A percentile compares a stretch with the other conserved stretches of the same genome.
Conservation (phyloP, 53 echinoderm and acorn worm species). For the Mesocentrotus franciscanus region DNA sequence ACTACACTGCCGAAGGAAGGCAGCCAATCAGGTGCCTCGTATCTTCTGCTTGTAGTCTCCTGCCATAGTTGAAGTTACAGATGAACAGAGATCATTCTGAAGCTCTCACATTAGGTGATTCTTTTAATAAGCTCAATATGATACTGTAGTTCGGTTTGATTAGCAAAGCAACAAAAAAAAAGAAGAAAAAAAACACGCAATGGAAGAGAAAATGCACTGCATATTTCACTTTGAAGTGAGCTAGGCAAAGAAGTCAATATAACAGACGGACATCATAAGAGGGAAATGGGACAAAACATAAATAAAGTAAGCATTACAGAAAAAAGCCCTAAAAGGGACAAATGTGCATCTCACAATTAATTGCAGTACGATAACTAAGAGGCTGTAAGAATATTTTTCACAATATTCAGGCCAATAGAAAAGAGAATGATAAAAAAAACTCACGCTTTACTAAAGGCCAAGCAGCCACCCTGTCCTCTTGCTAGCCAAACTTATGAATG, state of each 20-base stretch:
- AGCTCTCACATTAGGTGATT: background rate
- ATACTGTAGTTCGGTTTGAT: background rate
- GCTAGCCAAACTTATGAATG: conserved; percentile 18
- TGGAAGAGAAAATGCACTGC: too few species aligned
- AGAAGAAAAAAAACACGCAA: too few species aligned
- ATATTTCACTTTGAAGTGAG: too few species aligned
- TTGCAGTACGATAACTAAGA: too few species aligned
- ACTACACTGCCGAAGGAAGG: conserved; percentile 98
- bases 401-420: background rate
- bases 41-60: background rate
- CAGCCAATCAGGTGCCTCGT: conserved; percentile 45
- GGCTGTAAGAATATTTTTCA: background rate
- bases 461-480: background rate
- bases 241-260: too few species aligned
- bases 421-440: background rate
- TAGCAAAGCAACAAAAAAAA: too few species aligned
- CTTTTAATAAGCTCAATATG: too few species aligned
- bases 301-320: background rate
- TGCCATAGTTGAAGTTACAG: background rate
- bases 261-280: too few species aligned
- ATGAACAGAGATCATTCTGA: background rate
- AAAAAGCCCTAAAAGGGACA: too few species aligned
- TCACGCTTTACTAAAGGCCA: background rate
- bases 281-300: background rate
- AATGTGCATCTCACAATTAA: too few species aligned